Conservation (phyloP, 2,113 vertebrate genomes). For the Rhodinocichla rosea region DNA sequence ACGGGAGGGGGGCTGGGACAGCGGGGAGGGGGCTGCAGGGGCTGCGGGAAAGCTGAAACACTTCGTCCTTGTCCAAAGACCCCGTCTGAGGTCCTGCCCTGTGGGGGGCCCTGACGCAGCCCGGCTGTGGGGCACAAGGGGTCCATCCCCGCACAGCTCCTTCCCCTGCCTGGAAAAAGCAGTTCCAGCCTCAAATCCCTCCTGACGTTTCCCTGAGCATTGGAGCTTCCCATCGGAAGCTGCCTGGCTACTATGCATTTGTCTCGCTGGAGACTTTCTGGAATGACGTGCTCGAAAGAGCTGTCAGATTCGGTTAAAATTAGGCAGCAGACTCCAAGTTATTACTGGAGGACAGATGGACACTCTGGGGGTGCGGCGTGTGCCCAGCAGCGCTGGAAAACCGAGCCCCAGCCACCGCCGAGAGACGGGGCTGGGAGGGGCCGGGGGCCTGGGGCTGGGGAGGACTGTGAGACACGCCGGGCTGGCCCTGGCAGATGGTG, state of each 20-base stretch:
- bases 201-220: accelerated
- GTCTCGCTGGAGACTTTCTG: not conserved
- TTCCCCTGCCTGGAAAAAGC: not conserved
- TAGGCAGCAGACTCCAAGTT: not conserved
- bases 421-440: not conserved
- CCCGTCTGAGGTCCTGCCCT: not conserved
- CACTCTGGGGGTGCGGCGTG: not conserved
- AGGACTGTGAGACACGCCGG: not conserved
- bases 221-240: not conserved
- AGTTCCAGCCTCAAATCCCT: not conserved
- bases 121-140: accelerated
- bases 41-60: not conserved
- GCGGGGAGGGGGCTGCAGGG: not conserved
- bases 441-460: not conserved
- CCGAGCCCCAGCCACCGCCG: not conserved
- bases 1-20: not conserved
- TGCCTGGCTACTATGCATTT: not conserved
- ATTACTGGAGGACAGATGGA: conserved; percentile 39
- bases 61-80: not conserved
- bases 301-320: conserved; percentile 42
- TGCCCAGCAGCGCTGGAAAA: not conserved
- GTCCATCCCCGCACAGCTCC: not conserved
- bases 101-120: not conserved
- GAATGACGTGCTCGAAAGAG: not conserved
- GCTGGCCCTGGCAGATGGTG: conserved; percentile 8